Conservation (phyloP, 2,797 vertebrate species). For the Okamejei kenojei region DNA sequence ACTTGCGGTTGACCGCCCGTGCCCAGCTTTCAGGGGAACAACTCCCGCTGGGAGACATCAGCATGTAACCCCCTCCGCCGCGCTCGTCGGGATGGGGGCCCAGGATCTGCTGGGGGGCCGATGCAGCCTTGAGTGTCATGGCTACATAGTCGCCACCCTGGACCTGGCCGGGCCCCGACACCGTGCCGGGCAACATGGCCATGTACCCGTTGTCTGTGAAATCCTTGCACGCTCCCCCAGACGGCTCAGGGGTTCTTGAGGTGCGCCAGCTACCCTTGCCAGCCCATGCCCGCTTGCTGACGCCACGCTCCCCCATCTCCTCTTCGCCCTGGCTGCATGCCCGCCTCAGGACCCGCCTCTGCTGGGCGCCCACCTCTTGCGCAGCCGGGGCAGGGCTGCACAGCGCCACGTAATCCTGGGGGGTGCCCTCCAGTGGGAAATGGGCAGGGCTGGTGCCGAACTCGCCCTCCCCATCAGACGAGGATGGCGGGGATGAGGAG, state of each 20-base stretch:
- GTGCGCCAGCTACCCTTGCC: conserved; percentile 55
- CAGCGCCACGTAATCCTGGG: conserved; percentile 70
- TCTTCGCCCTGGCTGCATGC: conserved; percentile 61
- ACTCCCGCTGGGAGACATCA: conserved; percentile 68
- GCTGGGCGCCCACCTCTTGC: neutral
- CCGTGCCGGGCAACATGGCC: conserved; percentile 67
- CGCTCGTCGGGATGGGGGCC: conserved; percentile 45
- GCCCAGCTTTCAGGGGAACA: conserved; percentile 57
- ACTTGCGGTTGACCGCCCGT: conserved; percentile 49
- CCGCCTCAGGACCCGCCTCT: conserved; percentile 56
- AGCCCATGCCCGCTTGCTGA: conserved; percentile 65
- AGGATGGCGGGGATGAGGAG: neutral
- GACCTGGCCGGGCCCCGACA: conserved; percentile 34
- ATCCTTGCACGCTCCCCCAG: conserved; percentile 38
- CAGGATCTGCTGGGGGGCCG: conserved; percentile 63
- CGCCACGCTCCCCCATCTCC: conserved; percentile 52
- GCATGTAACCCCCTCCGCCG: conserved; percentile 63
- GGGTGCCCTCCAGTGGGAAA: conserved; percentile 53
- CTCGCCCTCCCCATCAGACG: conserved; percentile 53
- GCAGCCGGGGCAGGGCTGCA: conserved; percentile 47
- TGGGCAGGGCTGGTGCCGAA: conserved; percentile 68
- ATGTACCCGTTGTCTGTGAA: conserved; percentile 63
- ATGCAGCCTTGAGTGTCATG: conserved; percentile 66
- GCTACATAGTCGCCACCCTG: conserved; percentile 64
- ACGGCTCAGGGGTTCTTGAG: neutral